Evolutionary conservation across 2,797 vertebrate species (phyloP), one percentile per base, ranked within the genome.

Genomic region (Microtus californicus): DNA sequence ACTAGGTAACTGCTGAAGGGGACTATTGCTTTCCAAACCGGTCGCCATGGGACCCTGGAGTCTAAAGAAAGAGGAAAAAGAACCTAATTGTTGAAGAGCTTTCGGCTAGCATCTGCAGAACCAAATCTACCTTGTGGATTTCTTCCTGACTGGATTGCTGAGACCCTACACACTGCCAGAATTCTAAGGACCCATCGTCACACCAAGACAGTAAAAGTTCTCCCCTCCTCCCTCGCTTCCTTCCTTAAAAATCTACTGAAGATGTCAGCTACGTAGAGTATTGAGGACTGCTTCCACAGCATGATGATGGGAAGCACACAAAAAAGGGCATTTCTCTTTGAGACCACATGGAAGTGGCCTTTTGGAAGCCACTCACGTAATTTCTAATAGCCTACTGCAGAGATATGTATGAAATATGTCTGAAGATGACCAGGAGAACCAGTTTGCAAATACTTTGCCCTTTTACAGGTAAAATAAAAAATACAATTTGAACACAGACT

Each of bases 41-140:
- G 98, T 99, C 97, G 97, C 98, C 97, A 98, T 96, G 98, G 98
- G 98, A 98, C 98, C 98, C 98, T 94, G 97, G 87, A 96, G 63
- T 92, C 77, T 97, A 97, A 90, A 97, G 97, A 96, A 34, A 89
- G 37, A 78, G 69, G 69, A 87, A 0, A 89, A 89, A 87, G 96
- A 29, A 29, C 93, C 95, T 94, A 90, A 96, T 93, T 96, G 61
- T 51, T 77, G 89, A 83, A 91, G 89, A 95, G 83, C 92, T 91
- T 96, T 96, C 90, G 96, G 89, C 85, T 56, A 97, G 94, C 77
- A 94, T 69, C 96, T 95, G 93, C 76, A 77, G 78, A 94, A 87
- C 45, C 79, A 96, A 94, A 95, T 94, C 59, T 76, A 83, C 79
- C 97, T 83, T 88, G 48, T 51, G 23, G 65, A 31, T 8, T 40